Evolutionary conservation across 1,140 invertebrate species (phyloP).

Genomic region (Planococcus citri): DNA sequence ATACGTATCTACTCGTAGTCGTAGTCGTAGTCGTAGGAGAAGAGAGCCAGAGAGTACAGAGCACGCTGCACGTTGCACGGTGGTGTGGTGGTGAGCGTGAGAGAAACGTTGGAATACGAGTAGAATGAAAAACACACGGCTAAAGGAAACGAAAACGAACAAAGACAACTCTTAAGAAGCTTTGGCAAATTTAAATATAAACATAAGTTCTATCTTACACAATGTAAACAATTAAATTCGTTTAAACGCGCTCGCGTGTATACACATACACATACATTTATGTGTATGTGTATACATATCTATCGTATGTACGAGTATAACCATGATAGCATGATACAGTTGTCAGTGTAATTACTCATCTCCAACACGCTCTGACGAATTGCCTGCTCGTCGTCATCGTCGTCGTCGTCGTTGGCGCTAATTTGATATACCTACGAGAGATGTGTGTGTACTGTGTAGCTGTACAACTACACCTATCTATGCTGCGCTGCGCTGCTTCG

Average conservation of each 20-base stretch:
- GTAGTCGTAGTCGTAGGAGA: no score
- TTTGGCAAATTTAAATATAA: constrained; percentile 8
- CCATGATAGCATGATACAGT: no score
- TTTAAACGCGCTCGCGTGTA: neutral
- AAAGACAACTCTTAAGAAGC: constrained; percentile 3
- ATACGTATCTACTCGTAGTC: no score
- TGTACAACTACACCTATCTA: no score
- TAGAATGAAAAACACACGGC: neutral
- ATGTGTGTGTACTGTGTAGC: no score
- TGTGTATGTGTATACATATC: no score
- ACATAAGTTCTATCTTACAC: constrained; percentile 3
- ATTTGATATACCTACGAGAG: constrained; percentile 8
- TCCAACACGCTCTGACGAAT: neutral
- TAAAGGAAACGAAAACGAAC: neutral
- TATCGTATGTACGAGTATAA: no score
- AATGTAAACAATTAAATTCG: constrained; percentile 8
- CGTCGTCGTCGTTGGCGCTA: no score
- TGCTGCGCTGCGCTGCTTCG: neutral
- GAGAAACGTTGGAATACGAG: neutral
- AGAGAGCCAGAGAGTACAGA: no score
- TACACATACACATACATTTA: no score
- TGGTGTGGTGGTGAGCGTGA: no score
- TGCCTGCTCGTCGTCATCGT: neutral
- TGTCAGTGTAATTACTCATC: neutral
- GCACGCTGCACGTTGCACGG: no score